Percentiles rank a stretch among this genome's conserved stretches.
phyloP scores from a whole-genome alignment of 2,113 vertebrate genomes.

The Phaethon lepturus region DNA sequence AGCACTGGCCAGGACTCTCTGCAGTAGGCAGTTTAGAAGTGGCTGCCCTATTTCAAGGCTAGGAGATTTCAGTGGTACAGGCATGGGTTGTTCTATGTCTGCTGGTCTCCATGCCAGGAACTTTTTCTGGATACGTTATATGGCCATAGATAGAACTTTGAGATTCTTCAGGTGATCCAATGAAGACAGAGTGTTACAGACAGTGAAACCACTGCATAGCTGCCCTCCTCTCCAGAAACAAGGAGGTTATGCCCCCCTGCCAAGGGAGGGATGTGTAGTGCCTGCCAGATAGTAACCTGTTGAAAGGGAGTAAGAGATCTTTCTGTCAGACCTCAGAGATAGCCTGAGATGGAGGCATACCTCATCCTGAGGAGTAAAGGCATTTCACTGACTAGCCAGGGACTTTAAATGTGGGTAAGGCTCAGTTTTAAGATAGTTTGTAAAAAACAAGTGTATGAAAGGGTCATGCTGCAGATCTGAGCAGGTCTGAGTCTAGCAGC shows the following conservation, averaged over 20 bases:
- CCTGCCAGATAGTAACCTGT: rapidly evolving
- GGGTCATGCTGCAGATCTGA: neutral
- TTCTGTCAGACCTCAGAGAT: neutral
- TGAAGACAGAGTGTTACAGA: neutral
- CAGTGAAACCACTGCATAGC: neutral
- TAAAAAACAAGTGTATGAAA: neutral
- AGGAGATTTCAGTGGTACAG: neutral
- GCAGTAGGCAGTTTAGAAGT: neutral
- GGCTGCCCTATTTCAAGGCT: neutral
- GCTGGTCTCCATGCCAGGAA: neutral
- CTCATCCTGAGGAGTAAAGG: neutral
- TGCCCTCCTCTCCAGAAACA: neutral
- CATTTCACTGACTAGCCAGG: neutral
- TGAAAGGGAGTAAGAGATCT: neutral
- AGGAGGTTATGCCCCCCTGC: neutral
- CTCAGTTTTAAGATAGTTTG: neutral
- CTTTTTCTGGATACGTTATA: neutral
- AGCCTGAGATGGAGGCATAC: neutral
- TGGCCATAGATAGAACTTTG: neutral
- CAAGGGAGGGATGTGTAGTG: neutral
- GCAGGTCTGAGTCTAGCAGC: neutral
- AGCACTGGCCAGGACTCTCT: neutral
- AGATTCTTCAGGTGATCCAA: neutral
- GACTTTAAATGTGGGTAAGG: neutral
- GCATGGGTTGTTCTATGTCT: neutral